phyloP scores from a whole-genome alignment of 2,888 invertebrate species.

The Marronus borbonicus region DNA sequence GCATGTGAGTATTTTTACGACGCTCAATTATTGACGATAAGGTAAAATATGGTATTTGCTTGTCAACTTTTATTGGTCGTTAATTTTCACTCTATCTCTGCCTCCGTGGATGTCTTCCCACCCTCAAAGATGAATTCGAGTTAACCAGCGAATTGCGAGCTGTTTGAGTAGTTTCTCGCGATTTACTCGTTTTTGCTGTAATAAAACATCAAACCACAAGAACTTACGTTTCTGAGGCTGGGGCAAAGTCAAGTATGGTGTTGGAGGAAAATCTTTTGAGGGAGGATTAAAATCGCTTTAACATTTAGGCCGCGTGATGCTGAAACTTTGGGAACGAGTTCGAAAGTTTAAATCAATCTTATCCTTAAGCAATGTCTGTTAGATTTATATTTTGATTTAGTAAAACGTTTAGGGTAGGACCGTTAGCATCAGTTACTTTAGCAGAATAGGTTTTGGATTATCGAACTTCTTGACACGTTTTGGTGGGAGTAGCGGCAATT shows the following conservation, averaged over 20 bases:
- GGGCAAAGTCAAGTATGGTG: conserved; percentile 70
- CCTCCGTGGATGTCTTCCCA: conserved; percentile 75
- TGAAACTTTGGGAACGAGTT: conserved; percentile 64
- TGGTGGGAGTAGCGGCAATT: conserved; percentile 85
- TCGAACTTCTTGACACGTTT: conserved; percentile 79
- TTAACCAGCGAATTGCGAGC: conserved; percentile 61
- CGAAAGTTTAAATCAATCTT: conserved; percentile 55
- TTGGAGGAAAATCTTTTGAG: conserved; percentile 74
- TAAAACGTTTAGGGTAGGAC: conserved; percentile 52
- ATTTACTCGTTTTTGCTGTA: conserved; percentile 47
- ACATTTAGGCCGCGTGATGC: conserved; percentile 59
- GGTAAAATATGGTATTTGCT: neutral
- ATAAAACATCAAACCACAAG: conserved; percentile 76
- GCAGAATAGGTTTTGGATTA: conserved; percentile 46
- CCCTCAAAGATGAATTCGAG: conserved; percentile 78
- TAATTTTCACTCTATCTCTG: conserved; percentile 61
- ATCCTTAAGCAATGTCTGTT: neutral
- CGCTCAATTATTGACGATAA: conserved; percentile 6
- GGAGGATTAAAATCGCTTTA: conserved; percentile 70
- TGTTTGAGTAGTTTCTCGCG: conserved; percentile 51
- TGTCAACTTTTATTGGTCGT: conserved; percentile 57
- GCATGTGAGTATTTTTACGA: neutral
- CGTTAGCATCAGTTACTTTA: conserved; percentile 67
- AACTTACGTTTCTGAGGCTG: conserved; percentile 77
- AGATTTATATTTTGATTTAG: conserved; percentile 12